Evolutionary conservation across 23 tunicate species (phyloP).

Genomic region (Botrylloides violaceus): DNA sequence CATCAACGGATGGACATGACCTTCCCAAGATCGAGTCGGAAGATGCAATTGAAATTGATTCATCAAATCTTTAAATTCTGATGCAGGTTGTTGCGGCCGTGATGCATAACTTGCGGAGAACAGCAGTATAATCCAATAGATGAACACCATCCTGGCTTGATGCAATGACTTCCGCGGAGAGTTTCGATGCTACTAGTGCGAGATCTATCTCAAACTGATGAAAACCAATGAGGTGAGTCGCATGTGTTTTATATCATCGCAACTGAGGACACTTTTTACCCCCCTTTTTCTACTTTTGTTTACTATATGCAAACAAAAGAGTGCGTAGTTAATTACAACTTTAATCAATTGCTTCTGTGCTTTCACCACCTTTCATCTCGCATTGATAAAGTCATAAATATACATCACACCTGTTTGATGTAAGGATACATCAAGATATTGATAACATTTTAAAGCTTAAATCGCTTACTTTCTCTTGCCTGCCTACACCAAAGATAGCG

Average conservation of each 20-base stretch:
- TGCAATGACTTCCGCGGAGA: not conserved
- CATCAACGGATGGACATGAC: not conserved
- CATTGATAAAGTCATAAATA: constrained; percentile 17
- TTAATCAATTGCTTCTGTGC: constrained; percentile 11
- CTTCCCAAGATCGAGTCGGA: not conserved
- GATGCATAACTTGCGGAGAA: not conserved
- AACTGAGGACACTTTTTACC: constrained; percentile 8
- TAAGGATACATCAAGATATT: too few relatives aligned
- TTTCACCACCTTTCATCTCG: constrained; percentile 17
- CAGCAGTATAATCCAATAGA: not conserved
- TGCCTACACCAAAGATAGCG: too few relatives aligned
- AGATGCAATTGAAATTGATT: not conserved
- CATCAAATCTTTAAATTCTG: not conserved
- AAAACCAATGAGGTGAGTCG: not conserved
- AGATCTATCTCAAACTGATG: not conserved
- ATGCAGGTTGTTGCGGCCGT: too few relatives aligned
- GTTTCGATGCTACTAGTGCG: not conserved
- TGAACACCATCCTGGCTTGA: not conserved
- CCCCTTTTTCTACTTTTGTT: constrained; percentile 19
- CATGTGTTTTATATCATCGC: not conserved
- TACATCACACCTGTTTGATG: constrained; percentile 28
- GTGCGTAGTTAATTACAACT: constrained; percentile 19
- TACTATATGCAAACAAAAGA: constrained; percentile 23
- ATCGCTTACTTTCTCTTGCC: too few relatives aligned
- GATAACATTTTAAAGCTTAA: too few relatives aligned